These are phyloP conservation scores for Gobio occitaniae DNA, from an alignment of 2,797 vertebrate species.

Conservation along the genomic window DNA sequence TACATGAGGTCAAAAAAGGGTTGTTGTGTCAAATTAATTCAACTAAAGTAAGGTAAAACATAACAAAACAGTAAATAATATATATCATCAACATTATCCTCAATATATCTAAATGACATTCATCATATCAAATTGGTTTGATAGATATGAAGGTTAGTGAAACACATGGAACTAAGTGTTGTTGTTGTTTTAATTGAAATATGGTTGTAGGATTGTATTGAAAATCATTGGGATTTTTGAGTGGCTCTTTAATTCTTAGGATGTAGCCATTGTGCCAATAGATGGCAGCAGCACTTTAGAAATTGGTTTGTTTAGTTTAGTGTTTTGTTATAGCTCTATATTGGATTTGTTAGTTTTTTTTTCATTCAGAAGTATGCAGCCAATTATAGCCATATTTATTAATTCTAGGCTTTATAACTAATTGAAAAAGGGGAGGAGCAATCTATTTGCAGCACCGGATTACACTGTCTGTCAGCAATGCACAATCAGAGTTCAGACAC, in stretches of 20 bases:
- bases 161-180: neutral
- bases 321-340: neutral
- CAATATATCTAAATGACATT: neutral
- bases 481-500: neutral
- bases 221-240: neutral
- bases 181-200: neutral
- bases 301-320: neutral
- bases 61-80: neutral
- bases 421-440: neutral
- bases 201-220: neutral
- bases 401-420: neutral
- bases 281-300: slow-evolving; percentile 8
- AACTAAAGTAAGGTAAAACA: neutral
- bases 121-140: neutral
- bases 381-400: neutral
- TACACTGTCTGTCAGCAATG: neutral
- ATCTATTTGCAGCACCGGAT: slow-evolving; percentile 4
- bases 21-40: too few relatives aligned
- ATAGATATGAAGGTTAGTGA: neutral
- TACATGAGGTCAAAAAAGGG: neutral
- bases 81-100: neutral
- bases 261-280: neutral
- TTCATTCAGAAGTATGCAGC: neutral
- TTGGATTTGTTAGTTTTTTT: neutral
- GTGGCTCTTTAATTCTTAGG: neutral